Conservation (phyloP, 2,888 invertebrate species). For the Endomychus coccineus region DNA sequence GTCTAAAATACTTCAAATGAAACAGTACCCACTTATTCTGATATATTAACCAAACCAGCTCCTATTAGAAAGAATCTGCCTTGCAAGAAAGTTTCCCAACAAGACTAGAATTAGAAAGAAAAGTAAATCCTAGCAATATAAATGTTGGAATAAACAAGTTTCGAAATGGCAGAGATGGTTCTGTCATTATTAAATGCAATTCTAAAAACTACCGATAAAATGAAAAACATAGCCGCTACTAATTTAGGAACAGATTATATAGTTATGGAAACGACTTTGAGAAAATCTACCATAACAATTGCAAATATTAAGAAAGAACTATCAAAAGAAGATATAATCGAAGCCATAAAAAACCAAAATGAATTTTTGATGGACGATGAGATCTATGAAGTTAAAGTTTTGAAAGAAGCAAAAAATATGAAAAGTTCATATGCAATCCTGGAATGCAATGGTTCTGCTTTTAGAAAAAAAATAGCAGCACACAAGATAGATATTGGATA, state of each 20-base stretch:
- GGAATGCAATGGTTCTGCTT: too few relatives aligned
- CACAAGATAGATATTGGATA: too few relatives aligned
- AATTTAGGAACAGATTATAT: constrained; percentile 1
- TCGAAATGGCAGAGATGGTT: constrained; percentile 1
- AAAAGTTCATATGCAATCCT: too few relatives aligned
- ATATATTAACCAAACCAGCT: too few relatives aligned
- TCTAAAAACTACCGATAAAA: neutral
- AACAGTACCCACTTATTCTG: too few relatives aligned
- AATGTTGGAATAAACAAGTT: neutral
- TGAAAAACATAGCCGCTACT: constrained; percentile 4
- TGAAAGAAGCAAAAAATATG: neutral
- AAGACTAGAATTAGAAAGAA: constrained; percentile 1
- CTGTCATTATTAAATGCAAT: constrained; percentile 6
- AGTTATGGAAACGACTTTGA: constrained; percentile 3
- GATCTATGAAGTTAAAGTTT: neutral
- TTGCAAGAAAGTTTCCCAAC: constrained; percentile 3
- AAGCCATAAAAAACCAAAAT: constrained; percentile 1
- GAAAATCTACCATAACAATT: constrained; percentile 1
- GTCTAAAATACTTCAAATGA: too few relatives aligned
- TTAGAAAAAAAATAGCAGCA: too few relatives aligned
- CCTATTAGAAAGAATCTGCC: neutral
- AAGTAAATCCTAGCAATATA: neutral
- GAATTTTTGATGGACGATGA: neutral
- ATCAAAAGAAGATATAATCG: neutral
- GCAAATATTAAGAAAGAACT: constrained; percentile 1